Evolutionary conservation across 2,888 invertebrate genomes (phyloP), one percentile per base, ranked within the genome.

Genomic region (Dysmachus trigonus): DNA sequence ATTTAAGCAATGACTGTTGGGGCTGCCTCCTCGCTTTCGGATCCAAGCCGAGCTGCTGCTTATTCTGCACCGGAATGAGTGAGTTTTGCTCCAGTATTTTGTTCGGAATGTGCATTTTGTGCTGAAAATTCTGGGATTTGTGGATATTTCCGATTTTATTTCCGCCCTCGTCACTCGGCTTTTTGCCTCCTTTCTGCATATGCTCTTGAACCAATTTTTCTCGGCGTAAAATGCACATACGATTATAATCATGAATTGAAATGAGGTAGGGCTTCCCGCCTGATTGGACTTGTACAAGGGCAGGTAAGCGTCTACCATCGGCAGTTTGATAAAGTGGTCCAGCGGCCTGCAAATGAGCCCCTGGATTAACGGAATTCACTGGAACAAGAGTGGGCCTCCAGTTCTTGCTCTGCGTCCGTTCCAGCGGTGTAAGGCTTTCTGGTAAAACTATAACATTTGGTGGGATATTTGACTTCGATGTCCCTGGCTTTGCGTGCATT

Each of bases 191-290:
- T 27, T 47, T 15, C 22, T 90, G 89, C 90, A 94, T 94, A 84
- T 94, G 93, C 35, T 95, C 93, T 41, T 94, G 94, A 89, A 95
- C 93, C 1, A 95, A 91, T 87, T 95, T 94, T 90, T 95, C 95
- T 0, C 95, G 92, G 6, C 95, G 93, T 91, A 95, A 93, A 86
- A 95, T 93, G 91, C 95, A 95, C 95, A 96, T 95, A 88, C 96
- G 95, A 91, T 96, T 96, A 91, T 96, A 96, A 89, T 96, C 96
- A 81, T 95, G 95, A 47, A 96, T 93, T 2, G 96, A 96, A 89
- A 96, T 95, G 90, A 96, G 95, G 91, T 95, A 96, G 0, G 96
- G 95, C 89, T 95, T 95, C n/a, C 96, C 96, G 0, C 95, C 95
- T 0, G 96, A 95, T 90, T 95, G 94, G 0, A 95, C 95, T 89